Conservation (phyloP, 2,797 vertebrate genomes). For the Orientallactaga sibirica region DNA sequence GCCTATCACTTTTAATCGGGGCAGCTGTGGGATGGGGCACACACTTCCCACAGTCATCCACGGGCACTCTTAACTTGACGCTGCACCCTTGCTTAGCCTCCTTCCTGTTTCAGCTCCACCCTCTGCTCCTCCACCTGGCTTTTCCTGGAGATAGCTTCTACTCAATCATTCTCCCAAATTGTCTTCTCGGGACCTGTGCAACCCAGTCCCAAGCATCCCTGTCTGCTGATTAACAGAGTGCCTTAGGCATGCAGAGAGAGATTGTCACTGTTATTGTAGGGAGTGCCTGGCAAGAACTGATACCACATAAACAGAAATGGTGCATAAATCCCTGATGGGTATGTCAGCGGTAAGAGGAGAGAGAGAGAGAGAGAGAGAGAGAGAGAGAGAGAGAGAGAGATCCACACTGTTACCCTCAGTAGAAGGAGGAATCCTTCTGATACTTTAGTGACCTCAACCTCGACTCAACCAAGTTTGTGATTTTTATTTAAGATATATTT, state of each 20-base stretch:
- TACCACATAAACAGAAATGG: not conserved
- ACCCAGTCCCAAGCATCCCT: not conserved
- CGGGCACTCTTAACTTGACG: not conserved
- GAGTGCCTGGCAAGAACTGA: not conserved
- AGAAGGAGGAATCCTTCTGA: too few species aligned
- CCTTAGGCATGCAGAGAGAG: not conserved
- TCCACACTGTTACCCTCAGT: too few species aligned
- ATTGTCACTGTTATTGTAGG: not conserved
- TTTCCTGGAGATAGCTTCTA: not conserved
- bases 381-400: too few species aligned
- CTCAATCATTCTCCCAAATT: not conserved
- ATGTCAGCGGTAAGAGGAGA: too few species aligned
- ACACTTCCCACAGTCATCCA: not conserved
- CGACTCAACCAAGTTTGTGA: too few species aligned
- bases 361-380: too few species aligned
- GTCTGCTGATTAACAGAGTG: not conserved
- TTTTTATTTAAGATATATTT: too few species aligned
- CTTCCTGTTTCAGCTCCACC: not conserved
- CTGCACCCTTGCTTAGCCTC: not conserved
- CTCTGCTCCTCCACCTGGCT: not conserved
- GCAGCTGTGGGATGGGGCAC: not conserved
- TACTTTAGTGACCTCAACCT: too few species aligned
- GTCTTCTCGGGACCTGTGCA: not conserved
- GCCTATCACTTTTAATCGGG: not conserved
- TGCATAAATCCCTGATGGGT: not conserved